Evolutionary conservation across 2,888 invertebrate genomes (phyloP).

Genomic region (Mythimna lalbum): DNA sequence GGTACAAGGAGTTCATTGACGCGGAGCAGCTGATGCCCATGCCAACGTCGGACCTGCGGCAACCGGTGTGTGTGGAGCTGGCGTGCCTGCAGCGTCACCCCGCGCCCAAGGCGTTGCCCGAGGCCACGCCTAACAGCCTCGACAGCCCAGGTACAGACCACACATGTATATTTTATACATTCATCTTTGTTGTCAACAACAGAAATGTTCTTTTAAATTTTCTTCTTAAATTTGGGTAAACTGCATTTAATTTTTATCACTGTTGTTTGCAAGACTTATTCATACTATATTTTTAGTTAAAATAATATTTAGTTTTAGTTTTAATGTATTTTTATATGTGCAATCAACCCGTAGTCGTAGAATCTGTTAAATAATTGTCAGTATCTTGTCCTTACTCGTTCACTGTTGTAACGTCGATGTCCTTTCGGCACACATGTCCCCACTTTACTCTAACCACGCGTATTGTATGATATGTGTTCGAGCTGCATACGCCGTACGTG

Average conservation of each 20-base stretch:
- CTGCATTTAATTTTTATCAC: background rate
- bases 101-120: constrained; percentile 88
- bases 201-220: background rate
- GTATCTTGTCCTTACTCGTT: constrained; percentile 43
- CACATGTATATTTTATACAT: background rate
- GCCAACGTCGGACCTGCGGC: constrained; percentile 95
- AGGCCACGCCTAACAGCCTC: constrained; percentile 88
- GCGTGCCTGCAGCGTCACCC: constrained; percentile 92
- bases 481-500: constrained; percentile 69
- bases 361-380: constrained; percentile 23
- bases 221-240: background rate
- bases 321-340: constrained; percentile 43
- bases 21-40: constrained; percentile 97
- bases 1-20: constrained; percentile 97
- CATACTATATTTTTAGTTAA: constrained; percentile 1
- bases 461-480: constrained; percentile 54
- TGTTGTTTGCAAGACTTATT: constrained; percentile 64
- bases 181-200: constrained; percentile 7
- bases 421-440: constrained; percentile 53
- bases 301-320: constrained; percentile 4
- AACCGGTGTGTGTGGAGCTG: constrained; percentile 95
- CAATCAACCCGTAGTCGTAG: constrained; percentile 56
- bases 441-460: constrained; percentile 42
- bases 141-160: constrained; percentile 86
- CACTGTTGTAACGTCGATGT: constrained; percentile 57